Evolutionary conservation across 1,140 invertebrate species (phyloP).

Genomic region (Procambarus clarkii): DNA sequence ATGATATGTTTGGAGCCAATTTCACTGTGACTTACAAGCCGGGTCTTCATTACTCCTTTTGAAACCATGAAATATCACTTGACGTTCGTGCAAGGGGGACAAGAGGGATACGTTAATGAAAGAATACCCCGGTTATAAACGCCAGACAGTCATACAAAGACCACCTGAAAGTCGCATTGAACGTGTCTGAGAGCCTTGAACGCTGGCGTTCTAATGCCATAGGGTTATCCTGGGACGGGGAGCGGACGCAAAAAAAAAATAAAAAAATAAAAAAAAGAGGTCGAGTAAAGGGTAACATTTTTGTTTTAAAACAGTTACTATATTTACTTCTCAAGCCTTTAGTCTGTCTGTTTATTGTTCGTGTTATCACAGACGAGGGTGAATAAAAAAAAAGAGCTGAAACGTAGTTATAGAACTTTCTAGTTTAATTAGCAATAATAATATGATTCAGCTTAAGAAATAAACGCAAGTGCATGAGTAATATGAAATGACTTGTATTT

Average conservation of each 20-base stretch:
- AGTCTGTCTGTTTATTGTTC: too few relatives aligned
- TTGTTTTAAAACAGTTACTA: too few relatives aligned
- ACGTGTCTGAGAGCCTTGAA: not conserved
- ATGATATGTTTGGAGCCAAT: slow-evolving; percentile 10
- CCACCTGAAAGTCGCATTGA: not conserved
- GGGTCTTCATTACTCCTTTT: slow-evolving; percentile 5
- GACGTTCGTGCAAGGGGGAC: not conserved
- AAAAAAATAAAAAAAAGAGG: too few relatives aligned
- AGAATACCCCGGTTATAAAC: not conserved
- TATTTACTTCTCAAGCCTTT: too few relatives aligned
- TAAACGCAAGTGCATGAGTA: too few relatives aligned
- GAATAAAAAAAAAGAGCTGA: too few relatives aligned
- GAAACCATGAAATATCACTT: slow-evolving; percentile 29
- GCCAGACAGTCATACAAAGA: not conserved
- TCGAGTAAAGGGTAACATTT: not conserved
- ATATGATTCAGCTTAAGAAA: too few relatives aligned
- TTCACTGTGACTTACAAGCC: slow-evolving; percentile 20
- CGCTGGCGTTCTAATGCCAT: not conserved
- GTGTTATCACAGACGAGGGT: too few relatives aligned
- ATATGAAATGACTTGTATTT: too few relatives aligned
- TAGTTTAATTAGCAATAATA: too few relatives aligned
- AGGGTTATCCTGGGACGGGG: not conserved
- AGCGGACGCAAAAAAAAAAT: too few relatives aligned
- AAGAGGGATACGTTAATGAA: not conserved
- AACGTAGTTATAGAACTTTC: too few relatives aligned